phyloP scores from a whole-genome alignment of 2,113 vertebrate species.

The Carassius gibelio region DNA sequence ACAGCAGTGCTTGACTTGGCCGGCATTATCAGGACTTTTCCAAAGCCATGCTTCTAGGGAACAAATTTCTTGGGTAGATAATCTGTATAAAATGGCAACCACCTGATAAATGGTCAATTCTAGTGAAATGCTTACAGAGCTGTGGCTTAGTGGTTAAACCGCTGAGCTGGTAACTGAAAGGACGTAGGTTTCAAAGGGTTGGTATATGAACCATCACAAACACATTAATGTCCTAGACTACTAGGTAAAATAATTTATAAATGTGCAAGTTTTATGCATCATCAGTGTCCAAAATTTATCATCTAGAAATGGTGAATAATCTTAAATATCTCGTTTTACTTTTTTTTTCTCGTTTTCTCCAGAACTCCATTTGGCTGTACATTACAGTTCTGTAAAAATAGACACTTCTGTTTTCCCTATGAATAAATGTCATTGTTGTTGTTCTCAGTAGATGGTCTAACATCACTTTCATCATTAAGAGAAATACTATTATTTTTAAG shows the following conservation, averaged over 20 bases:
- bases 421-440: background rate
- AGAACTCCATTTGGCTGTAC: background rate
- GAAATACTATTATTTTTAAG: background rate
- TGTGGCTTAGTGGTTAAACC: constrained; percentile 10
- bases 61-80: background rate
- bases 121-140: background rate
- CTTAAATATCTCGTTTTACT: background rate
- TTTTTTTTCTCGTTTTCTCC: background rate
- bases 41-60: background rate
- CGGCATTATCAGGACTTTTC: background rate
- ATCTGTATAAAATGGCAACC: background rate
- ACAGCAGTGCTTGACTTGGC: constrained; percentile 10
- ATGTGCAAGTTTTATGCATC: too few species aligned
- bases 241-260: background rate
- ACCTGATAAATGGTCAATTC: background rate
- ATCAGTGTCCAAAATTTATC: background rate
- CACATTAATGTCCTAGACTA: background rate
- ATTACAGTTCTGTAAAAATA: background rate
- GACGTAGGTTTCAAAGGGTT: background rate
- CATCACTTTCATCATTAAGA: background rate
- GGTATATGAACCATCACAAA: background rate
- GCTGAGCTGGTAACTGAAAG: background rate
- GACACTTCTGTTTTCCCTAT: background rate
- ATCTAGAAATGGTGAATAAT: background rate
- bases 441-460: too few species aligned